Percentiles rank a stretch among this genome's conserved stretches.
Conservation (phyloP, 1,140 invertebrate species). For the Micrasema longulum region DNA sequence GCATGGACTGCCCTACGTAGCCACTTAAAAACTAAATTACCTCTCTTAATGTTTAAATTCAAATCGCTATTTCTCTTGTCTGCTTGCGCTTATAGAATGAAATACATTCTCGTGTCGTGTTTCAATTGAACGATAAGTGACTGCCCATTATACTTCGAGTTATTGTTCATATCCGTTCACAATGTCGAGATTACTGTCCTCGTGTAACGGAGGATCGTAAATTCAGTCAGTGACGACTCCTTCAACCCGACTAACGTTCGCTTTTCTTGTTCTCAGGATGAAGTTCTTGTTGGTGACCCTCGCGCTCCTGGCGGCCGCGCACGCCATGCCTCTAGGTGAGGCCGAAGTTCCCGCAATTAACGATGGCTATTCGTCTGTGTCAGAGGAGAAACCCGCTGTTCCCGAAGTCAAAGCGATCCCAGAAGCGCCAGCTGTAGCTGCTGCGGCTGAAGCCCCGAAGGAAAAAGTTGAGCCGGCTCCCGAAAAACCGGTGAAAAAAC, state of each 20-base stretch:
- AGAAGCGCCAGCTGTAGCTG: neutral
- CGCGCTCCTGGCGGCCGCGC: constrained; percentile 44
- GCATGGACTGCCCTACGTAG: constrained; percentile 28
- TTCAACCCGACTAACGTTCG: constrained; percentile 37
- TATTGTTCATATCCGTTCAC: constrained; percentile 52
- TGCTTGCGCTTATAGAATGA: constrained; percentile 14
- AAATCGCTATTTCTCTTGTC: constrained; percentile 34
- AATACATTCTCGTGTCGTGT: constrained; percentile 26
- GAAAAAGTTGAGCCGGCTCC: constrained; percentile 12
- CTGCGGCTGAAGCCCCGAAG: constrained; percentile 10
- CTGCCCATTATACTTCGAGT: constrained; percentile 44
- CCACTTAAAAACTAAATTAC: constrained; percentile 40
- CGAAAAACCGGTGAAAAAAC: neutral
- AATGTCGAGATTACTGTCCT: constrained; percentile 27
- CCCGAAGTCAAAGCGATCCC: constrained; percentile 15
- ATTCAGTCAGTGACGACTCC: constrained; percentile 33
- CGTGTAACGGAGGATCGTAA: neutral
- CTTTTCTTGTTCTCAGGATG: constrained; percentile 50
- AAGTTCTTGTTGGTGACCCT: constrained; percentile 49
- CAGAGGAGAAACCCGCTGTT: constrained; percentile 42
- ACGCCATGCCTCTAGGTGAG: constrained; percentile 44
- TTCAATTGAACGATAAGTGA: constrained; percentile 52
- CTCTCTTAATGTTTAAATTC: constrained; percentile 36
- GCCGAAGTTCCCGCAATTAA: constrained; percentile 35
- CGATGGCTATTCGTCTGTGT: constrained; percentile 49